phyloP scores from a whole-genome alignment of 2,888 invertebrate species.

The Eupithecia pulchellata region DNA sequence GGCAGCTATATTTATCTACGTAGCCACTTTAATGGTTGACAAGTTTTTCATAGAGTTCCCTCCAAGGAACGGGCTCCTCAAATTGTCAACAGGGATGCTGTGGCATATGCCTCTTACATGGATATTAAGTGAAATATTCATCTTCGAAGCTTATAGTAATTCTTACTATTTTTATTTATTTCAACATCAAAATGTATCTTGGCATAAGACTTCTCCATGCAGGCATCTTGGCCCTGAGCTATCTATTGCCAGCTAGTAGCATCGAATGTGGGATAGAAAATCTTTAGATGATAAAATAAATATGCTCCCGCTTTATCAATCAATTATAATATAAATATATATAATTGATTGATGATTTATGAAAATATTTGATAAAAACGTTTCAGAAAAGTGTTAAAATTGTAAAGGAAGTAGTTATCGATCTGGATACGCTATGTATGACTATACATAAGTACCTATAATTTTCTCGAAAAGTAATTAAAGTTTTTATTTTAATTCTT shows the following conservation, averaged over 20 bases:
- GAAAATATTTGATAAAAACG: too few species aligned
- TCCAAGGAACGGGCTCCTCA: neutral
- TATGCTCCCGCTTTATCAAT: too few species aligned
- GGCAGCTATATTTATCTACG: conserved; percentile 24
- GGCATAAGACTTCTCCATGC: neutral
- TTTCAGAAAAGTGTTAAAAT: too few species aligned
- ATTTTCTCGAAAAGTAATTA: too few species aligned
- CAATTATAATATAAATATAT: too few species aligned
- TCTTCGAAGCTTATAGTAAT: neutral
- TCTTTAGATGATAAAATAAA: too few species aligned
- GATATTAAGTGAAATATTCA: neutral
- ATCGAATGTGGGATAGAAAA: too few species aligned
- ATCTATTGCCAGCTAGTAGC: neutral
- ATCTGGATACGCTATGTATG: too few species aligned
- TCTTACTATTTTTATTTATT: neutral
- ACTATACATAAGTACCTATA: too few species aligned
- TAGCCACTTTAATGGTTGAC: neutral
- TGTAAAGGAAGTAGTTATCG: too few species aligned
- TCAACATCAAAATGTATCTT: neutral
- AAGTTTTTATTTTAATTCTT: too few species aligned
- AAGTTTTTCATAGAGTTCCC: neutral
- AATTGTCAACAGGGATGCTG: neutral
- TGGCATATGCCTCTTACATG: neutral
- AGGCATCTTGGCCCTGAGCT: neutral
- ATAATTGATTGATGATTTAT: too few species aligned